Evolutionary conservation across 2,797 vertebrate species (phyloP).

Genomic region (Sitta carolinensis): DNA sequence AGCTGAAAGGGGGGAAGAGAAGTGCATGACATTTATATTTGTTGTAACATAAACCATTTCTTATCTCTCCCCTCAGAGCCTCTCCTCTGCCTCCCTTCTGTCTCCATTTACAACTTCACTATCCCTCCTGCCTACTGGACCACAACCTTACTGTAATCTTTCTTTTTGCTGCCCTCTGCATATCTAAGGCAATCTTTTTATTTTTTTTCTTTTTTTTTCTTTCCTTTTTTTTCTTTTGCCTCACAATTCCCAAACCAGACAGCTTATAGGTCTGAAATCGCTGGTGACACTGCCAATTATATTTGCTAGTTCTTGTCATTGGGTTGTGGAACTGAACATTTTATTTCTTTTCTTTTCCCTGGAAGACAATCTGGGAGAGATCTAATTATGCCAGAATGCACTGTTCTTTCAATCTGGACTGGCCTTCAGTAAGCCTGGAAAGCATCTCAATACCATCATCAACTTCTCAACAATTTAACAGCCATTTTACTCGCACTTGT

Average conservation of each 20-base stretch:
- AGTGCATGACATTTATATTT: constrained; percentile 55
- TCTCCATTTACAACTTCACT: constrained; percentile 58
- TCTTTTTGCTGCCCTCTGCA: constrained; percentile 22
- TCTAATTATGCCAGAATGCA: not conserved
- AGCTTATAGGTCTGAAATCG: not conserved
- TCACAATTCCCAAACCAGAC: not conserved
- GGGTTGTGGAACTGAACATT: not conserved
- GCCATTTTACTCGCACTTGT: not conserved
- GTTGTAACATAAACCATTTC: constrained; percentile 53
- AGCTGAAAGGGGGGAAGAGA: constrained; percentile 11
- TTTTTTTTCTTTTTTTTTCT: not conserved
- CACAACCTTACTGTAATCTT: constrained; percentile 34
- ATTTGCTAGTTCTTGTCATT: not conserved
- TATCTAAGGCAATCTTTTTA: not conserved
- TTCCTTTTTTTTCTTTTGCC: not conserved
- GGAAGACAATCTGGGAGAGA: not conserved
- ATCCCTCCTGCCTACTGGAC: constrained; percentile 37
- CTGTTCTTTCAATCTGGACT: not conserved
- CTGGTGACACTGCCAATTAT: not conserved
- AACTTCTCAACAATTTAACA: not conserved
- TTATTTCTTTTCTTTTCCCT: not conserved
- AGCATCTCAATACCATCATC: not conserved
- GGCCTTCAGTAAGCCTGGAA: not conserved
- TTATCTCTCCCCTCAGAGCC: constrained; percentile 51
- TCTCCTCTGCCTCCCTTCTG: constrained; percentile 20